These are phyloP conservation scores for Peromyscus leucopus DNA, from an alignment of 2,113 vertebrate species.

Conservation along the genomic window DNA sequence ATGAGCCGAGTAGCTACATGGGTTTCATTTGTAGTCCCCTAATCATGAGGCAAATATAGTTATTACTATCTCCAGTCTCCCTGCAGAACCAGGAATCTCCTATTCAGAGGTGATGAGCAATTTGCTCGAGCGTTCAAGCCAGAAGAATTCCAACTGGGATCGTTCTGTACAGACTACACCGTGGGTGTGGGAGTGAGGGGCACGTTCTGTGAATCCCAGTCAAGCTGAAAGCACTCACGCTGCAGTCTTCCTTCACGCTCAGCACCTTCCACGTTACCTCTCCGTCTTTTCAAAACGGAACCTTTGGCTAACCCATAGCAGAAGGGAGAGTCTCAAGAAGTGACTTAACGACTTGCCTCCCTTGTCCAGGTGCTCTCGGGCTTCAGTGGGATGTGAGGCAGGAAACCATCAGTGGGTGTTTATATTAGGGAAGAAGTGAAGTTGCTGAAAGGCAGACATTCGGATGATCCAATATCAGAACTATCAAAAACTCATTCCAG, in stretches of 20 bases:
- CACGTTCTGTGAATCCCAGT: neutral
- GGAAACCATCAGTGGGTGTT: slow-evolving; percentile 67
- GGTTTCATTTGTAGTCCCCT: slow-evolving; percentile 29
- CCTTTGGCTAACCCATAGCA: slow-evolving; percentile 48
- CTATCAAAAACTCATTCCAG: slow-evolving; percentile 53
- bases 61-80: slow-evolving; percentile 23
- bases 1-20: neutral
- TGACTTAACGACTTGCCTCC: neutral
- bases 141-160: neutral
- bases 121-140: neutral
- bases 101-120: neutral
- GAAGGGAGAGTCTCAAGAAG: neutral
- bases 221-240: neutral
- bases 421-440: slow-evolving; percentile 57
- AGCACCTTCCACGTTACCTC: neutral
- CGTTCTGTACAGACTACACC: neutral
- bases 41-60: neutral
- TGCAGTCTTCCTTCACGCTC: slow-evolving; percentile 5
- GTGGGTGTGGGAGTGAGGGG: neutral
- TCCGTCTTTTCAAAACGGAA: neutral
- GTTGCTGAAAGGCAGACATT: slow-evolving; percentile 35
- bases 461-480: slow-evolving; percentile 41
- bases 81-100: neutral
- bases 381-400: neutral
- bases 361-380: slow-evolving; percentile 50